These are phyloP conservation scores for Leptoclinus maculatus DNA, from an alignment of 2,797 vertebrate species.

Conservation along the genomic window DNA sequence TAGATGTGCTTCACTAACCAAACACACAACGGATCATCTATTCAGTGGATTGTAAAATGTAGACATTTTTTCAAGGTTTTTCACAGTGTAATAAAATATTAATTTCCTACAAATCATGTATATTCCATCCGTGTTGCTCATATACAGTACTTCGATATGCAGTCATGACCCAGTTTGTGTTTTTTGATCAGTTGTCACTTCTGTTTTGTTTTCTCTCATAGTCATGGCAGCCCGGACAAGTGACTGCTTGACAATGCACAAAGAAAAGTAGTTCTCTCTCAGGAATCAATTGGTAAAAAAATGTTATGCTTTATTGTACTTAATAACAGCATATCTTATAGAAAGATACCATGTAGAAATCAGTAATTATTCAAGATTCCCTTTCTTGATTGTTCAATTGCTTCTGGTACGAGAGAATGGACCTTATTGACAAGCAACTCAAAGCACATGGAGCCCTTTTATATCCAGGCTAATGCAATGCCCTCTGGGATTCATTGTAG, in stretches of 20 bases:
- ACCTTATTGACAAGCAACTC: background rate
- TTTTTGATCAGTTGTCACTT: constrained; percentile 1
- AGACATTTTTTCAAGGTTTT: background rate
- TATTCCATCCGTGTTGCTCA: constrained; percentile 1
- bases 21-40: background rate
- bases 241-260: background rate
- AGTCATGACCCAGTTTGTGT: background rate
- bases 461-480: background rate
- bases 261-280: constrained; percentile 9
- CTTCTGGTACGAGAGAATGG: background rate
- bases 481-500: constrained; percentile 25
- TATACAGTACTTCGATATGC: background rate
- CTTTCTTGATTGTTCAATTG: background rate
- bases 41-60: background rate
- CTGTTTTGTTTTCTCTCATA: constrained; percentile 22
- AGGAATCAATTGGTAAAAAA: constrained; percentile 16
- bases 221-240: constrained; percentile 6
- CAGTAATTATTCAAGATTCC: background rate
- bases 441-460: background rate
- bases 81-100: background rate
- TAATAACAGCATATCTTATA: background rate
- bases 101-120: background rate
- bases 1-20: background rate
- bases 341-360: background rate
- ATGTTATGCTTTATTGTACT: too few species aligned